Conservation (phyloP, 2,888 invertebrate species). For the Vanessa cardui region DNA sequence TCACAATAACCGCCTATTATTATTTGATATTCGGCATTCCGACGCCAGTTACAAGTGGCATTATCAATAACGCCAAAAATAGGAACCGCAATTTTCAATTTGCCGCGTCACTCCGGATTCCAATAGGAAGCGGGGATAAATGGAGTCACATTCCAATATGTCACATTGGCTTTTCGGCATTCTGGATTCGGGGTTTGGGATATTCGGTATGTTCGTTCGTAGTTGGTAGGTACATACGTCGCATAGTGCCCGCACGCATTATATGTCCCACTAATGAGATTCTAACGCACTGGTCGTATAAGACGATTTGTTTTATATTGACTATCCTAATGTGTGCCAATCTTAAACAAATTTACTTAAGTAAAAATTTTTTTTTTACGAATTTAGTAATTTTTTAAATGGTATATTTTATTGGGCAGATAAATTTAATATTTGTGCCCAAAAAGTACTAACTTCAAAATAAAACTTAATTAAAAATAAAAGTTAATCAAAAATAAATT, state of each 20-base stretch:
- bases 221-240: constrained; percentile 57
- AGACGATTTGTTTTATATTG: background rate
- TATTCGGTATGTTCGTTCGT: constrained; percentile 51
- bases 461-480: too few relatives aligned
- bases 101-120: constrained; percentile 82
- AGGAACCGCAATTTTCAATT: constrained; percentile 80
- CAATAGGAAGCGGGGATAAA: constrained; percentile 82
- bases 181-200: constrained; percentile 68
- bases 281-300: constrained; percentile 52
- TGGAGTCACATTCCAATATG: constrained; percentile 83
- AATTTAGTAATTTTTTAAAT: too few relatives aligned
- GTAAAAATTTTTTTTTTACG: too few relatives aligned
- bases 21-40: constrained; percentile 48
- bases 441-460: too few relatives aligned
- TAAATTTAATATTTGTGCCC: too few relatives aligned
- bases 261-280: constrained; percentile 70
- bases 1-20: constrained; percentile 43
- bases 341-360: background rate
- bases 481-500: too few relatives aligned
- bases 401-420: too few relatives aligned
- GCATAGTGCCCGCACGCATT: constrained; percentile 66
- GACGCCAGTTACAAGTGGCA: constrained; percentile 63
- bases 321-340: background rate
- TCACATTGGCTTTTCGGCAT: constrained; percentile 77
- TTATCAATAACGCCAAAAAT: constrained; percentile 79